These are phyloP conservation scores for Sinonovacula constricta DNA, from an alignment of 1,140 invertebrate genomes.

Conservation along the genomic window DNA sequence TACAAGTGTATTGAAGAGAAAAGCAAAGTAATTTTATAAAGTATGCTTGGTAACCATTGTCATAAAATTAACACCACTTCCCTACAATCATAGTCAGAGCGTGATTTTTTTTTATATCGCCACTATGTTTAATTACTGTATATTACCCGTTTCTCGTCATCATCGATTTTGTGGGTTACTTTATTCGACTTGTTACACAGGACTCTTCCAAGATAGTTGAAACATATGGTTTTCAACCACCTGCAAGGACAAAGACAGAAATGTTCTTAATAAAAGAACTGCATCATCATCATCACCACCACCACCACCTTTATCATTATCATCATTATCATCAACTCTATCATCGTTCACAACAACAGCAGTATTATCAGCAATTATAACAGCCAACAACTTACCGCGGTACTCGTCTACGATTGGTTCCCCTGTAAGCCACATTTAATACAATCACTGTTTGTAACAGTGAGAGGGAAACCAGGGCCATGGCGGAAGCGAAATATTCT, in stretches of 20 bases:
- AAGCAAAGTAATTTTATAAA: background rate
- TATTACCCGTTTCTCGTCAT: background rate
- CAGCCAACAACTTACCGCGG: slow-evolving; percentile 59
- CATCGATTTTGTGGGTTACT: background rate
- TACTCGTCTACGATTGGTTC: slow-evolving; percentile 78
- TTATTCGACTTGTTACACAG: slow-evolving; percentile 27
- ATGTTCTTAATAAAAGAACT: background rate
- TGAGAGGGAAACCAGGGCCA: slow-evolving; percentile 54
- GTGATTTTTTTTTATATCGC: background rate
- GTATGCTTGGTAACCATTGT: background rate
- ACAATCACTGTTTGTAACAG: slow-evolving; percentile 71
- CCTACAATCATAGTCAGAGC: background rate
- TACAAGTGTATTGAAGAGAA: background rate
- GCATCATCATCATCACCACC: background rate
- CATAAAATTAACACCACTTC: background rate
- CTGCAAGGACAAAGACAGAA: slow-evolving; percentile 19
- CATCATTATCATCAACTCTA: background rate
- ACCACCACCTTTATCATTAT: background rate
- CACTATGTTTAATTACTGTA: background rate
- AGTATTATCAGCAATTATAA: background rate
- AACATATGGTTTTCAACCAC: slow-evolving; percentile 7
- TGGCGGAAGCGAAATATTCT: slow-evolving; percentile 52
- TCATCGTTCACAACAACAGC: background rate
- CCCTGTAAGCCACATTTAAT: slow-evolving; percentile 81
- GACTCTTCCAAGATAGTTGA: slow-evolving; percentile 10